A percentile compares a stretch with the other conserved stretches of the same genome.
These are phyloP conservation scores for Alloplasta piceator DNA, from an alignment of 2,888 invertebrate genomes.

Conservation along the genomic window DNA sequence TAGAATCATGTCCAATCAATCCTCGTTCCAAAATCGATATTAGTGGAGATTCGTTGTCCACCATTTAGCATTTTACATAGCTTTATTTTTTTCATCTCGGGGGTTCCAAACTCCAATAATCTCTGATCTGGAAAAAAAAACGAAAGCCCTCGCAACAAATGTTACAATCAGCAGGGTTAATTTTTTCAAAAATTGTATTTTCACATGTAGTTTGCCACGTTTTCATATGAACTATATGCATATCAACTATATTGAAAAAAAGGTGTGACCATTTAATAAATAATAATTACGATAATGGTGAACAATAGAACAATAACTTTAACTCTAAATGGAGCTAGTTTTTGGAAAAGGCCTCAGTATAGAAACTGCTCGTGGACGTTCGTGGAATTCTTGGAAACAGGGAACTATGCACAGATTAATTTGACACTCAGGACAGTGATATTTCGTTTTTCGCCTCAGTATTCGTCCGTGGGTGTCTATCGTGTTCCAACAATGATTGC, in stretches of 20 bases:
- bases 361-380: slow-evolving; percentile 84
- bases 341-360: slow-evolving; percentile 76
- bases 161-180: neutral
- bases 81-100: too few species aligned
- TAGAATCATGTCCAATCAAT: too few species aligned
- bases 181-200: slow-evolving; percentile 26
- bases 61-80: too few species aligned
- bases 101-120: too few species aligned
- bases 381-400: slow-evolving; percentile 94
- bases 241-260: slow-evolving; percentile 41
- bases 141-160: too few species aligned
- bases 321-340: slow-evolving; percentile 77
- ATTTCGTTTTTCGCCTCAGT: slow-evolving; percentile 93
- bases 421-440: slow-evolving; percentile 95
- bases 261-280: slow-evolving; percentile 53
- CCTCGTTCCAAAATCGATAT: too few species aligned
- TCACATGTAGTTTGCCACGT: slow-evolving; percentile 47
- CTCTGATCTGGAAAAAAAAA: too few species aligned
- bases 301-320: slow-evolving; percentile 44
- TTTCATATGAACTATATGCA: slow-evolving; percentile 58
- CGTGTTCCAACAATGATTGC: slow-evolving; percentile 96
- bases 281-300: slow-evolving; percentile 34
- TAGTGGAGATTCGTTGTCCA: too few species aligned
- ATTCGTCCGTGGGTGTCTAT: slow-evolving; percentile 93
- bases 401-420: slow-evolving; percentile 95